phyloP scores from a whole-genome alignment of 1,140 invertebrate genomes.

The Drosophila prosaltans region DNA sequence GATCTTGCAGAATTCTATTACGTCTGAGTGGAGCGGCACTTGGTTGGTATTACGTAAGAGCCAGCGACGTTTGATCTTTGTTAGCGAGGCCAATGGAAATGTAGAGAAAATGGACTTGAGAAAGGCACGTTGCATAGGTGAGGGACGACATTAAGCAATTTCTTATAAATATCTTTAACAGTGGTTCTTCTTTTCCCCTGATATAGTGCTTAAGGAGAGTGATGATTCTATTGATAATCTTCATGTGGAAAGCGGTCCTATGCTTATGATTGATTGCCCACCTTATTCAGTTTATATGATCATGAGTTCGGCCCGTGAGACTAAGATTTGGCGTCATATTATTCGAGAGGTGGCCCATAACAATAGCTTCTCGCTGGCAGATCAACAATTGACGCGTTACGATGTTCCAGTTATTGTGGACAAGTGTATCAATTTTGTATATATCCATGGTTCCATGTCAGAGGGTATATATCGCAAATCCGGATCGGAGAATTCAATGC shows the following conservation, averaged over 20 bases:
- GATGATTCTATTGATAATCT: slow-evolving; percentile 83
- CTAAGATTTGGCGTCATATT: slow-evolving; percentile 89
- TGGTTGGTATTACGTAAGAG: slow-evolving; percentile 89
- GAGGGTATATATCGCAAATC: slow-evolving; percentile 94
- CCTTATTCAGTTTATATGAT: slow-evolving; percentile 88
- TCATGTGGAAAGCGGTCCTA: slow-evolving; percentile 85
- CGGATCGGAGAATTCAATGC: slow-evolving; percentile 90
- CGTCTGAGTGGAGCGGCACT: slow-evolving; percentile 88
- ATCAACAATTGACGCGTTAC: slow-evolving; percentile 93
- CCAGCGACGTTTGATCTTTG: slow-evolving; percentile 88
- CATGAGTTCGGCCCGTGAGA: slow-evolving; percentile 87
- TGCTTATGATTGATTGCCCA: slow-evolving; percentile 87
- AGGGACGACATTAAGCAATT: background rate
- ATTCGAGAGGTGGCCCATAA: slow-evolving; percentile 89
- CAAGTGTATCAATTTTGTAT: slow-evolving; percentile 95
- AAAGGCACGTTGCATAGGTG: slow-evolving; percentile 91
- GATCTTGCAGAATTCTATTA: slow-evolving; percentile 85
- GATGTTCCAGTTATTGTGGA: slow-evolving; percentile 94
- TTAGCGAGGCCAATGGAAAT: slow-evolving; percentile 84
- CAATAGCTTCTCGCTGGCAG: slow-evolving; percentile 89
- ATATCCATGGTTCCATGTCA: slow-evolving; percentile 91
- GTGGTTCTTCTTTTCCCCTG: background rate
- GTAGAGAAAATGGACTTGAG: slow-evolving; percentile 89
- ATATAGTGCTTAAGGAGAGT: slow-evolving; percentile 81
- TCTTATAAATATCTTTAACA: background rate